Evolutionary conservation across 1,140 invertebrate species (phyloP).

Genomic region (Drosophila punjabiensis): DNA sequence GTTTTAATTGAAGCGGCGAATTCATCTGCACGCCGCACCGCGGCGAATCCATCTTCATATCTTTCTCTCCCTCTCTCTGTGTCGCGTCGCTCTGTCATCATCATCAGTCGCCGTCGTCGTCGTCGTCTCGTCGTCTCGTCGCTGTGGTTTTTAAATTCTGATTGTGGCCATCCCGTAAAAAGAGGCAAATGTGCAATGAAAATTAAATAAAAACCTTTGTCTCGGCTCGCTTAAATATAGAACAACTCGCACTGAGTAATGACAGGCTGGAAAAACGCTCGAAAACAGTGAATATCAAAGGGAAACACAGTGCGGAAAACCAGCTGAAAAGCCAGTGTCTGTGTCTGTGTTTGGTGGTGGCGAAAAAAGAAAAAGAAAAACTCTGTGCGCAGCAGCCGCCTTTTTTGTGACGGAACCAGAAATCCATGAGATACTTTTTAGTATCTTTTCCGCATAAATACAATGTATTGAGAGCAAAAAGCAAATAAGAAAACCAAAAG

Average conservation of each 20-base stretch:
- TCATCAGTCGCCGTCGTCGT: slow-evolving; percentile 72
- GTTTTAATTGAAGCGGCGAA: slow-evolving; percentile 35
- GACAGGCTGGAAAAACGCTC: slow-evolving; percentile 19
- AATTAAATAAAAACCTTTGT: slow-evolving; percentile 46
- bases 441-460: slow-evolving; percentile 9
- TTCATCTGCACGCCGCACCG: slow-evolving; percentile 16
- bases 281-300: not conserved
- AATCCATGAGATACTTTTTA: slow-evolving; percentile 36
- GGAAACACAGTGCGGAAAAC: slow-evolving; percentile 38
- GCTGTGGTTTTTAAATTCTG: slow-evolving; percentile 78
- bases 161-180: slow-evolving; percentile 75
- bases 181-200: slow-evolving; percentile 66
- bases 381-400: slow-evolving; percentile 79
- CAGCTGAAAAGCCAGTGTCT: slow-evolving; percentile 30
- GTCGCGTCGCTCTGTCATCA: slow-evolving; percentile 68
- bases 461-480: slow-evolving; percentile 13
- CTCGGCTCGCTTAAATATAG: slow-evolving; percentile 29
- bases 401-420: slow-evolving; percentile 54
- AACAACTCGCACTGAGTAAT: slow-evolving; percentile 30
- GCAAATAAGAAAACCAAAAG: not conserved
- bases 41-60: slow-evolving; percentile 33
- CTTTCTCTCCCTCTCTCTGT: slow-evolving; percentile 51
- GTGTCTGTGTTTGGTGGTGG: slow-evolving; percentile 52
- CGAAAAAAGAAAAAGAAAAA: slow-evolving; percentile 34
- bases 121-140: slow-evolving; percentile 69